Base-by-base conservation (phyloP, 2,113 vertebrate species). In the Tragelaphus imberbis region DNA sequence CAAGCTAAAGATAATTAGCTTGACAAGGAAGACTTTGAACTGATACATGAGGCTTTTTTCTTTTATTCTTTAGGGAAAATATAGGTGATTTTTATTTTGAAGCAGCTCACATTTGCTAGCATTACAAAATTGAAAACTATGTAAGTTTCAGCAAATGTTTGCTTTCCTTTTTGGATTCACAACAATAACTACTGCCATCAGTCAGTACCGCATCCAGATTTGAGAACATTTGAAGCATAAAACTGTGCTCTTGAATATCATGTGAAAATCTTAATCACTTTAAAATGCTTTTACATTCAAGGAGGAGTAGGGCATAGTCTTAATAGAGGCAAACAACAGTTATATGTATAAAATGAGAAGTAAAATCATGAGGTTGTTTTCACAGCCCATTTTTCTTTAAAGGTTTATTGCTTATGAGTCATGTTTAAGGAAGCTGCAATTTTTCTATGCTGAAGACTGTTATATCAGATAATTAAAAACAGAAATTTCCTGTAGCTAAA, bases 1-100 rank as follows among this genome's bases (percentile, higher is more conserved):
- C 61, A 91, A 98, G 89, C 63, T 84, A 97, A 97, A 97, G 92
- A 97, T 97, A 98, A 98, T 98, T 98, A 98, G 94, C 59, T 96
- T 97, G 97, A 98, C 0, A 7, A 97, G 91, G 61, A 84, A 96
- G 36, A 97, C 40, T 97, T 97, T 93, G 88, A 94, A 87, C 82
- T 96, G 55, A 97, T 96, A 97, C 2, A 27, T 1, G 19, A 25
- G 0, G 61, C 30, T 55, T 87, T 84, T 4, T 97, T 90, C 30
- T 95, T 97, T 71, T 68, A 77, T 92, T 87, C 44, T 68, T 80
- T 86, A 97, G 59, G 68, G 94, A 92, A 98, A 98, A 94, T 82
- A 96, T 0, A 97, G 65, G 55, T 81, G 47, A 93, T 97, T 98
- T 81, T 96, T 59, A 87, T 81, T 94, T 1, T 96, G 47, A 91